Evolutionary conservation across 1,140 invertebrate genomes (phyloP), one percentile per base, ranked within the genome.

Genomic region (Brachionus rubens): DNA sequence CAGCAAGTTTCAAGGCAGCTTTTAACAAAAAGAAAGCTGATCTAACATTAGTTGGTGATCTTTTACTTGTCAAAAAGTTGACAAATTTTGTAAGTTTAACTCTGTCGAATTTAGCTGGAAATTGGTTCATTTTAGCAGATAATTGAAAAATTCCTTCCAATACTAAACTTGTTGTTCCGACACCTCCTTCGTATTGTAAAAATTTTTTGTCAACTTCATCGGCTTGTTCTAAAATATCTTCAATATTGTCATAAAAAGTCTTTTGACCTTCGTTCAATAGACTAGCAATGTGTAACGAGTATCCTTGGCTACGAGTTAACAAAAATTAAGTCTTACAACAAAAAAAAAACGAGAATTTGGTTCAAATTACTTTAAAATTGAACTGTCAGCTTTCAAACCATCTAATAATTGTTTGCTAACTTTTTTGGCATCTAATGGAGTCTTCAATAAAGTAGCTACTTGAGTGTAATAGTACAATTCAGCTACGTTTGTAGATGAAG

Each of bases 171-270:
- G 87, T 88, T 3, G 86, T 87, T 43, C 86, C 89, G 1, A 91
- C 86, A 6, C 94, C 94, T 43, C 94, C 94, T 86, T 97, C 95
- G 85, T 94, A 97, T 85, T 96, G 86, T 76, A 86, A 86, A 78
- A 90, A 90, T 80, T 89, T 89, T 9, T 90, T 90, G 86, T 96
- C 91, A 24, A 95, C 90, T 88, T 97, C 94, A 87, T 98, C 94
- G 36, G 94, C 94, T 83, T 96, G 93, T 12, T 92, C 90, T 78
- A 96, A 87, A 47, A 92, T 90, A 86, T 96, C 93, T 86, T 95
- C 92, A 54, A 96, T 90, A 54, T 91, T 88, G 75, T 92, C 89
- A 75, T 89, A 88, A 40, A 90, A 90, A 72, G 83, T 82, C 47
- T 79, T 81, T 43, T 89, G 87, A 77, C 88, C 87, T 0, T 88